Percentiles rank a stretch among this genome's conserved stretches.
Conservation (phyloP, 1,140 invertebrate species). For the Oryzaephilus surinamensis region DNA sequence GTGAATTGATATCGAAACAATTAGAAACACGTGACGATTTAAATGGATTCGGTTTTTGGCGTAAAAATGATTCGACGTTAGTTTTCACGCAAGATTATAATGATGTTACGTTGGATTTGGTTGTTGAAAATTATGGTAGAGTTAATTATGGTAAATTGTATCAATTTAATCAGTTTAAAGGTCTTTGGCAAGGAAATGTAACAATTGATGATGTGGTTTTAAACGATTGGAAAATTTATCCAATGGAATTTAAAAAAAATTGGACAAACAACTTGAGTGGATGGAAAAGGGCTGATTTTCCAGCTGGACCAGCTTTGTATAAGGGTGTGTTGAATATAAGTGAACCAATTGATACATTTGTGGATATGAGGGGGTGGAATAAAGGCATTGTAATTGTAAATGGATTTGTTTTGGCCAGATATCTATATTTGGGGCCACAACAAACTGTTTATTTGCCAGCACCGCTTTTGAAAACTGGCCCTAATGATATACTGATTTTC, state of each 20-base stretch:
- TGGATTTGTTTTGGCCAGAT: conserved; percentile 50
- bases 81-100: conserved; percentile 14
- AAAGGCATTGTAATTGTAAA: conserved; percentile 51
- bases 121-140: conserved; percentile 50
- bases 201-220: conserved; percentile 34
- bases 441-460: conserved; percentile 46
- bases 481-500: conserved; percentile 35
- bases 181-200: conserved; percentile 39
- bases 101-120: conserved; percentile 39
- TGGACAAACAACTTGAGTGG: conserved; percentile 30
- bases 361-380: conserved; percentile 36
- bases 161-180: conserved; percentile 41
- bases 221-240: conserved; percentile 43
- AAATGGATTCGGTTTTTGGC: conserved; percentile 40
- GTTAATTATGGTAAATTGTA: conserved; percentile 42
- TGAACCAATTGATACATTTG: conserved; percentile 16
- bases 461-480: conserved; percentile 39
- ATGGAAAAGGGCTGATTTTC: conserved; percentile 7
- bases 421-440: conserved; percentile 44
- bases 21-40: conserved; percentile 26
- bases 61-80: conserved; percentile 29
- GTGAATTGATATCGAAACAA: conserved; percentile 28
- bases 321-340: conserved; percentile 14
- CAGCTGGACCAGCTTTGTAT: conserved; percentile 25
- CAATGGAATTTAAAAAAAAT: conserved; percentile 42